Percentiles rank a stretch among this genome's conserved stretches.
phyloP scores from a whole-genome alignment of 1,140 invertebrate genomes.

The Ostrea edulis region DNA sequence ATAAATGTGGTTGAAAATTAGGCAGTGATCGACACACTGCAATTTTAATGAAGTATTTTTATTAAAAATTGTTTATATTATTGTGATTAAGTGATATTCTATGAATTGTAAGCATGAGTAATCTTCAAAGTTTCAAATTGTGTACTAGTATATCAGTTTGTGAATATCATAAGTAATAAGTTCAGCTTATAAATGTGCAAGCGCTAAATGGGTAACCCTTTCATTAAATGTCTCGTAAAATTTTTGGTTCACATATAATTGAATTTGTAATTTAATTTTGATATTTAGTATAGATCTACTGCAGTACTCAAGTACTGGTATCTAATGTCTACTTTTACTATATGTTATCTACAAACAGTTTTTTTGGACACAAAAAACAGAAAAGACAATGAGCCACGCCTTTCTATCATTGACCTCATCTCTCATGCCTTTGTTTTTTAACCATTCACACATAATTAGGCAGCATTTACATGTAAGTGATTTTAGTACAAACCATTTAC shows the following conservation, averaged over 20 bases:
- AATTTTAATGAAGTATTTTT: background rate
- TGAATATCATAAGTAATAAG: too few species aligned
- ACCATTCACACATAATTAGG: conserved; percentile 19
- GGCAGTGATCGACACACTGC: background rate
- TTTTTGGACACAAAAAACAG: background rate
- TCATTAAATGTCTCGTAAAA: too few species aligned
- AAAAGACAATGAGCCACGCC: background rate
- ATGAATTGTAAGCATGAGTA: too few species aligned
- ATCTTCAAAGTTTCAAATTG: too few species aligned
- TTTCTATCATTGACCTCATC: conserved; percentile 14
- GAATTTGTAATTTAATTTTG: too few species aligned
- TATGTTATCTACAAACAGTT: background rate
- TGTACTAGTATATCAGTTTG: too few species aligned
- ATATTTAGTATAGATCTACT: too few species aligned
- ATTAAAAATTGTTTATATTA: background rate
- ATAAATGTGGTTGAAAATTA: conserved; percentile 23
- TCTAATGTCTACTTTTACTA: background rate
- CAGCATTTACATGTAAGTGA: background rate
- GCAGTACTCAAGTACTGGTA: too few species aligned
- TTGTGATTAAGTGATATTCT: too few species aligned
- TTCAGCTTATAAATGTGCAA: too few species aligned
- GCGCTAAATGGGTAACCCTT: too few species aligned
- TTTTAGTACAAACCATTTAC: background rate
- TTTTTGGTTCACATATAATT: too few species aligned
- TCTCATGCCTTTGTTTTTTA: conserved; percentile 18